Base-by-base conservation (phyloP, 2,113 vertebrate genomes). In the Dromaius novaehollandiae region DNA sequence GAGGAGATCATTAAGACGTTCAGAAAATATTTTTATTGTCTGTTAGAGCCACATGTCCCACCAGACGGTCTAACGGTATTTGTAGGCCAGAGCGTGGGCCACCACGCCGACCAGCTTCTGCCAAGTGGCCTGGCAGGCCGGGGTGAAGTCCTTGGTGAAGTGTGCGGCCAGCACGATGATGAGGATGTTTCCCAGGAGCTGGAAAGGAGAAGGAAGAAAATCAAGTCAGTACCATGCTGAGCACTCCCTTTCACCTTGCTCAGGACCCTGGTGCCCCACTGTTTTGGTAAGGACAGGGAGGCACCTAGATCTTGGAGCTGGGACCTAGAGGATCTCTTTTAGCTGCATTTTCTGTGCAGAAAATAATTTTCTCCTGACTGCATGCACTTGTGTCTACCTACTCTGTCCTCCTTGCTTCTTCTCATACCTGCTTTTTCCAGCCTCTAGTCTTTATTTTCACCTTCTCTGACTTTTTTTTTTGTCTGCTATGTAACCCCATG, bases 91-190 rank as follows among this genome's bases (percentile, higher is more conserved):
- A 68, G 98, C 98, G 2, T 96, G 95, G 81, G 98, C 98, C 77
- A 99, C 98, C 88, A 98, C 97, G 5, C 96, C 11, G 2, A 98
- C 88, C 96, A 99, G 98, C 97, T 99, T 99, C 97, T 99, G 98
- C 64, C 82, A 99, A 21, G 96, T 44, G 56, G 97, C 97, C 95
- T 99, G 99, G 13, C 66, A 15, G 0, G 88, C 17, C 0, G 98
- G 94, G 7, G 66, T 98, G 98, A 99, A 99, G 3, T 90, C 89
- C 17, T n/a, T n/a, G 21, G 96, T 93, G 71, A 99, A 58, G 58
- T 97, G 97, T 0, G 92, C 36, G 0, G 98, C 97, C 82, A 99
- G 50, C 42, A 98, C 98, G 3, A 98, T 90, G 80, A 98, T 89
- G 14, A 99, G 91, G 76, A 98, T 97, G 48, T 99, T 98, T 12